A percentile compares a stretch with the other conserved stretches of the same genome.
These are phyloP conservation scores for Aleiodes alternator DNA, from an alignment of 2,888 invertebrate genomes.

Conservation along the genomic window DNA sequence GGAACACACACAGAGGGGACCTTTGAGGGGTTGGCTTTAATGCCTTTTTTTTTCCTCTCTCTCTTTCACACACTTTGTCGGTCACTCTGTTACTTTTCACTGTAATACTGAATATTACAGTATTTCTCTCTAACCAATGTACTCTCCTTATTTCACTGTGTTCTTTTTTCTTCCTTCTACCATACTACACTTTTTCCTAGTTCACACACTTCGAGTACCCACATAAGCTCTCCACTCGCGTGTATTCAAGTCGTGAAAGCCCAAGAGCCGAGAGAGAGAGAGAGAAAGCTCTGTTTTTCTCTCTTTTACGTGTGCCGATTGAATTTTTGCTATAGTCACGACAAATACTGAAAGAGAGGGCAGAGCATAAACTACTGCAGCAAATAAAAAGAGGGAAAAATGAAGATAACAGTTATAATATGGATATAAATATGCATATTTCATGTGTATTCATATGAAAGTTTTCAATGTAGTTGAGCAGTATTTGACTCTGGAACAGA, in stretches of 20 bases:
- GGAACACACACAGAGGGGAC: constrained; percentile 44
- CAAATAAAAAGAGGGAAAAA: constrained; percentile 17
- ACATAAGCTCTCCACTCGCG: constrained; percentile 46
- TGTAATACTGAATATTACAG: constrained; percentile 31
- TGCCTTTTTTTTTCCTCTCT: constrained; percentile 13
- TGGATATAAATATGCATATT: constrained; percentile 42
- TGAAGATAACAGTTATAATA: no score
- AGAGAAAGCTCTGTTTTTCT: background rate
- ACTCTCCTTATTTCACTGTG: constrained; percentile 1
- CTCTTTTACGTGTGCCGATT: constrained; percentile 48
- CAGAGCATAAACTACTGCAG: background rate
- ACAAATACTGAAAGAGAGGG: constrained; percentile 29
- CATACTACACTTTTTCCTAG: constrained; percentile 14
- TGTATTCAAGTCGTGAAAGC: constrained; percentile 57
- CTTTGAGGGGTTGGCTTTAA: constrained; percentile 51
- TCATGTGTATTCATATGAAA: constrained; percentile 39
- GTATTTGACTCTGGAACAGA: background rate
- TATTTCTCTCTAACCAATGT: constrained; percentile 19
- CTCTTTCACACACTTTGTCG: constrained; percentile 53
- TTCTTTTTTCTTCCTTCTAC: constrained; percentile 18
- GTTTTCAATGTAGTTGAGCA: constrained; percentile 6
- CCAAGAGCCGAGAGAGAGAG: background rate
- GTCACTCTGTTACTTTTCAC: constrained; percentile 45
- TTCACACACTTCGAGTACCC: constrained; percentile 12
- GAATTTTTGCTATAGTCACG: constrained; percentile 37